A percentile compares a stretch with the other conserved stretches of the same genome.
phyloP scores from a whole-genome alignment of 2,113 vertebrate genomes.

The rabbit (Oryctolagus cuniculus) region mOryCun1.1 NC_091443.1:1573501-1574000 shows the following conservation, averaged over 20 bases:
- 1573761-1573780: neutral
- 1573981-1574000: neutral
- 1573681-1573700: neutral
- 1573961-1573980: neutral
- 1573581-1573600: neutral
- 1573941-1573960: neutral
- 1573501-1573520: neutral
- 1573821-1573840: neutral
- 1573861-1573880: neutral
- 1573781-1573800: neutral
- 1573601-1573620: neutral
- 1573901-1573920: neutral
- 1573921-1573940: neutral
- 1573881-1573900: neutral
- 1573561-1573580: neutral
- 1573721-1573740: neutral
- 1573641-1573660: neutral
- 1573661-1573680: neutral
- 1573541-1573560: neutral
- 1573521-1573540: neutral
- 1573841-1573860: neutral
- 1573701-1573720: neutral
- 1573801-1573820: neutral
- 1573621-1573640: neutral
- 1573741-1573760: neutral